Evolutionary conservation across 2,888 invertebrate species (phyloP), one percentile per base, ranked within the genome.

Genomic region (Euzetes globulus): DNA sequence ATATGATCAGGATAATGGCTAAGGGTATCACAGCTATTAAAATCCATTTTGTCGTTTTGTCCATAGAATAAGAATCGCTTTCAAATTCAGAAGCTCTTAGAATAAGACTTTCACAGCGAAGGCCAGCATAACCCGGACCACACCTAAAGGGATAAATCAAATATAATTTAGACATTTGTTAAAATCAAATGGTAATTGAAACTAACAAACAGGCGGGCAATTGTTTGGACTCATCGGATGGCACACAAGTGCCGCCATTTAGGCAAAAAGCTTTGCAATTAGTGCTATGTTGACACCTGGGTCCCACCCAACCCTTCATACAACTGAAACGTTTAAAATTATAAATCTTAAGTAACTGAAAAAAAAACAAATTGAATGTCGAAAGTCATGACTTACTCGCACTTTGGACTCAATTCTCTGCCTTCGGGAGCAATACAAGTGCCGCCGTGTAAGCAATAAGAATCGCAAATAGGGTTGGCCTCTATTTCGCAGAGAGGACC

Each of bases 401-500:
- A 88, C 27, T 82, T 82, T 0, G 87, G 78, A 41, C 52, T 37
- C 17, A 37, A 17, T 47, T 73, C 37, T 27, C 65, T 22, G 71
- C 27, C 41, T 22, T 29, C 65, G n/a, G 75, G 74, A 15, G 74
- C 13, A 22, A 73, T 73, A 75, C 80, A 80, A n/a, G 77, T 76
- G 11, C 79, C 80, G 47, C 78, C 78, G 75, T 80, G 77, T 0
- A 79, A 75, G 76, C 80, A 80, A 37, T 75, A 77, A 17, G 75
- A 75, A 7, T 76, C 41, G 33, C 77, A 78, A 11, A 75, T 72
- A 25, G 60, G 27, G 19, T 19, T 37, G 2, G 45, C 37, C 9
- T 50, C 45, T 19, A 87, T 87, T 81, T 94, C 93, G 82, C 98
- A 99, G 76, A 90, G 89, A 79, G 92, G 90, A 76, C 98, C 98